These are phyloP conservation scores for Sternotherus odoratus DNA, from an alignment of 2,797 vertebrate species.

Conservation along the genomic window DNA sequence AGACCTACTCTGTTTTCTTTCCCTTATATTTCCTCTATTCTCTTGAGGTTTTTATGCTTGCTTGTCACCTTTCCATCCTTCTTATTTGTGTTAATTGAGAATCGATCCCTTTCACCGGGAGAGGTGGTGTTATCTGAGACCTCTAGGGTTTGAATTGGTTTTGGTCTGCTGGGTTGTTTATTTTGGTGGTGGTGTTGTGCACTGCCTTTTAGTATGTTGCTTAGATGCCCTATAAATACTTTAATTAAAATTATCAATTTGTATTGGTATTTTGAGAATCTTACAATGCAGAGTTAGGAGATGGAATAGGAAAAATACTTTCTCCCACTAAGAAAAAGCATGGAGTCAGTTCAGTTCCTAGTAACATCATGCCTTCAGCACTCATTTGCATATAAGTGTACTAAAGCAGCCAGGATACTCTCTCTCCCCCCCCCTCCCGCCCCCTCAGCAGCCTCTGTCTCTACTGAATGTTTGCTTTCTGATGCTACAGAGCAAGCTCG, in stretches of 20 bases:
- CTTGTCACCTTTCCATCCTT: neutral
- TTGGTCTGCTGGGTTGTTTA: neutral
- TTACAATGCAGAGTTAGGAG: neutral
- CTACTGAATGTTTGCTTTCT: slow-evolving; percentile 4
- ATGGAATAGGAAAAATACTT: neutral
- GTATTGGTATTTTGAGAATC: slow-evolving; percentile 2
- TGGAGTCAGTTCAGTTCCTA: neutral
- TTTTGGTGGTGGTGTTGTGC: neutral
- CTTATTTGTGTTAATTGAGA: neutral
- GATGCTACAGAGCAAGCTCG: neutral
- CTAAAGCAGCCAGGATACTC: neutral
- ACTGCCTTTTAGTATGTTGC: neutral
- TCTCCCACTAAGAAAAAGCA: neutral
- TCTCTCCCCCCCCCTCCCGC: neutral
- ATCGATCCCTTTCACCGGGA: neutral
- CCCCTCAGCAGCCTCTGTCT: neutral
- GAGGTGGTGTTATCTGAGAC: neutral
- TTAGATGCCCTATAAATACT: neutral
- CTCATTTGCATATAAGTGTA: neutral
- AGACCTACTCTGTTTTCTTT: neutral
- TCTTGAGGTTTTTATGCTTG: neutral
- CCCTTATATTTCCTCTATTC: neutral
- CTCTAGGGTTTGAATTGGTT: neutral
- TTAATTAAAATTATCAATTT: neutral
- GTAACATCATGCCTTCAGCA: neutral